Conservation (phyloP, 1,140 invertebrate genomes). For the Dinoponera quadriceps region DNA sequence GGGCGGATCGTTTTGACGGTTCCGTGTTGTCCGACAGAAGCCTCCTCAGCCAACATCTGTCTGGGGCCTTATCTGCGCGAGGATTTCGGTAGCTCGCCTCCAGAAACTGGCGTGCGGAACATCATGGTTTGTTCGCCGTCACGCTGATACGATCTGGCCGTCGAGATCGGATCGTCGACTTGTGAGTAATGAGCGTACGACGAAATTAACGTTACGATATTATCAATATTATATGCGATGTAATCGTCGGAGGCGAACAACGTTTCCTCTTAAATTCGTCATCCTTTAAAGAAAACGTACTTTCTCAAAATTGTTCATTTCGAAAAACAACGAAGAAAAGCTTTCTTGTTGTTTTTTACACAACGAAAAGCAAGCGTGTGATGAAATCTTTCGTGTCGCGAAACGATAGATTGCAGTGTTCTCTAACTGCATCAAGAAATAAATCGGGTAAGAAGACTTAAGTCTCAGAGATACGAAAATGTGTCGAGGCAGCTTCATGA, state of each 20-base stretch:
- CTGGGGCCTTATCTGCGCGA: constrained; percentile 39
- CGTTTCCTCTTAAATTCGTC: not conserved
- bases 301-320: not conserved
- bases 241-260: not conserved
- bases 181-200: constrained; percentile 23
- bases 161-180: constrained; percentile 23
- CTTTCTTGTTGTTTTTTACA: not conserved
- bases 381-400: not conserved
- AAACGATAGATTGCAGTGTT: not conserved
- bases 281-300: not conserved
- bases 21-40: constrained; percentile 39
- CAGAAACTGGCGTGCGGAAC: constrained; percentile 19
- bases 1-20: constrained; percentile 25
- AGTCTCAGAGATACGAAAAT: too few species aligned
- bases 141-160: constrained; percentile 42
- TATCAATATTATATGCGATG: not conserved
- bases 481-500: too few species aligned
- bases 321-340: not conserved
- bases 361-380: not conserved
- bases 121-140: constrained; percentile 48
- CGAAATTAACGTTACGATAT: not conserved
- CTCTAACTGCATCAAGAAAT: not conserved
- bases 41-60: constrained; percentile 42
- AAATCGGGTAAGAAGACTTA: too few species aligned
- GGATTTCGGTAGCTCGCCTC: constrained; percentile 30